Evolutionary conservation across 1,140 invertebrate species (phyloP), one percentile per base, ranked within the genome.

Genomic region (Choristoneura fumiferana): DNA sequence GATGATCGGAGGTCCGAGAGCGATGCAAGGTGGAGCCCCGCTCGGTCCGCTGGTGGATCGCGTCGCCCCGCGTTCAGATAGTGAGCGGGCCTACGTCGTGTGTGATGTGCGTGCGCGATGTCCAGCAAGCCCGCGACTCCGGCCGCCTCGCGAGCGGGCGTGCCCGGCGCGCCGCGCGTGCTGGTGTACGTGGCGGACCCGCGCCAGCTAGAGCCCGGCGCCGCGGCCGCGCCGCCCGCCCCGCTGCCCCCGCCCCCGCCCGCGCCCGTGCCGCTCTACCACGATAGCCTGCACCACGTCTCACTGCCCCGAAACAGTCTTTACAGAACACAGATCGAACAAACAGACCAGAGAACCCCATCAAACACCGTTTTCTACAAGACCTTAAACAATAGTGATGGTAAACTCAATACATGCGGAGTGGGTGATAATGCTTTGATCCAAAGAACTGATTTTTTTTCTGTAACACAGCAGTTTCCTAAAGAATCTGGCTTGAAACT

Each of bases 111-210:
- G 76, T 80, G 74, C 76, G 81, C 78, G 78, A 87, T 84, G 83
- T 84, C 84, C 69, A 75, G 78, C 80, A 85, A 87, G 85, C 81
- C 78, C 80, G 84, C 83, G 79, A 86, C 74, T 79, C 79, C 79
- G 82, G 82, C 71, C 76, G 78, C 81, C 78, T 69, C 80, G 83
- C 73, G 81, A 76, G 84, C 81, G 77, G 83, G 80, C 73, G 81
- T 75, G 80, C 73, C 78, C 70, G 77, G 80, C 71, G 80, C 76
- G 69, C 81, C 82, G 72, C 83, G 82, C 75, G 76, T 84, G 82
- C 81, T 84, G 77, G 73, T 87, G 69, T 85, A 84, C 82, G 82
- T 84, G 82, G 82, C 81, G 74, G 82, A 86, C 76, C 76, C 78
- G 75, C 78, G 84, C 80, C 84, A 81, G 81, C 81, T 84, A 81